phyloP scores from a whole-genome alignment of 2,797 vertebrate species.

The Champsocephalus gunnari region DNA sequence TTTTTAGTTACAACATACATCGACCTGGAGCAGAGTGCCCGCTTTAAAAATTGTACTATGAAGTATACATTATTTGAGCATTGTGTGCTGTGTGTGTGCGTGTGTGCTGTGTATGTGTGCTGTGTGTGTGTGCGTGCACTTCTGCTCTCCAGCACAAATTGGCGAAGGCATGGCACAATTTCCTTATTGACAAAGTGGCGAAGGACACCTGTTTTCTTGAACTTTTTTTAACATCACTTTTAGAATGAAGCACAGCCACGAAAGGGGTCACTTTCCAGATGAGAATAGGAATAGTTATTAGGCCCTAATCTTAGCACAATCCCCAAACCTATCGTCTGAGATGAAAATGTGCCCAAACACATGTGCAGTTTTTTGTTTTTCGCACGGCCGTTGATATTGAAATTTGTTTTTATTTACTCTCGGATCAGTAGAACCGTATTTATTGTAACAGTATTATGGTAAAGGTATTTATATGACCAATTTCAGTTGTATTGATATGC shows the following conservation, averaged over 20 bases:
- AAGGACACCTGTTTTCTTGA: slow-evolving; percentile 40
- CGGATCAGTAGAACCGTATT: slow-evolving; percentile 78
- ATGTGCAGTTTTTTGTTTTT: slow-evolving; percentile 51
- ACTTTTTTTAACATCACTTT: slow-evolving; percentile 52
- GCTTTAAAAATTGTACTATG: slow-evolving; percentile 51
- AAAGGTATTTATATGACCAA: slow-evolving; percentile 77
- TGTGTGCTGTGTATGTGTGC: slow-evolving; percentile 22
- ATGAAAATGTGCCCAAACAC: slow-evolving; percentile 46
- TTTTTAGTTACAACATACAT: slow-evolving; percentile 38
- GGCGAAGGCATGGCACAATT: slow-evolving; percentile 29
- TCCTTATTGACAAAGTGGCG: slow-evolving; percentile 24
- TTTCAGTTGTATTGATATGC: slow-evolving; percentile 80
- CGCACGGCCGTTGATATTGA: slow-evolving; percentile 59
- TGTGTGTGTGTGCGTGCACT: slow-evolving; percentile 35
- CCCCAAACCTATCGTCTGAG: slow-evolving; percentile 35
- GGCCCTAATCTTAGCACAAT: slow-evolving; percentile 50
- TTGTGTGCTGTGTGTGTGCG: slow-evolving; percentile 30
- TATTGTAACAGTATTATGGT: slow-evolving; percentile 78
- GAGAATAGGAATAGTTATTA: slow-evolving; percentile 4
- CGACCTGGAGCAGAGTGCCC: slow-evolving; percentile 30
- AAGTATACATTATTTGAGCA: slow-evolving; percentile 41
- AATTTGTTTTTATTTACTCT: slow-evolving; percentile 69
- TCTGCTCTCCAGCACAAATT: slow-evolving; percentile 50
- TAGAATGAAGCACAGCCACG: slow-evolving; percentile 64
- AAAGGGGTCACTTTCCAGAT: slow-evolving; percentile 39